These are phyloP conservation scores for Cosmia pyralina DNA, from an alignment of 2,888 invertebrate genomes.

Conservation along the genomic window DNA sequence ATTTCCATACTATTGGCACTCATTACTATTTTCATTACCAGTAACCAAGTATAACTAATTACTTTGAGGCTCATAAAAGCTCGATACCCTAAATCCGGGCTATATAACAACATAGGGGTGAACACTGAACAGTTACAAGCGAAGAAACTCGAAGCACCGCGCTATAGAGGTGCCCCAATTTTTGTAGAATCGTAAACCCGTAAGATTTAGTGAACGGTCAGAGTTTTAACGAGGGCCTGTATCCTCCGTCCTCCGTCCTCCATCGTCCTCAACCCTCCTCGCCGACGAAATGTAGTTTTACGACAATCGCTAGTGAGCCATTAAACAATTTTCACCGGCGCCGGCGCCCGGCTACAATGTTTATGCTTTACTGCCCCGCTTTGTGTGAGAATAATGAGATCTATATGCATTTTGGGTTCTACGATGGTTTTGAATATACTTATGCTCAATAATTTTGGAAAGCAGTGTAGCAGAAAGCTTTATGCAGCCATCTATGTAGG, in stretches of 20 bases:
- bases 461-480: neutral
- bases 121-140: conserved; percentile 44
- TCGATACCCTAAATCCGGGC: conserved; percentile 35
- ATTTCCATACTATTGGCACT: conserved; percentile 14
- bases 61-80: conserved; percentile 32
- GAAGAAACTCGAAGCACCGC: conserved; percentile 38
- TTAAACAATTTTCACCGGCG: conserved; percentile 75
- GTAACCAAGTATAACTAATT: conserved; percentile 35
- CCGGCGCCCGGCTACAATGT: conserved; percentile 72
- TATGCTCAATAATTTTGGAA: conserved; percentile 26
- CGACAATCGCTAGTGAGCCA: conserved; percentile 83
- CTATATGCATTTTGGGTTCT: conserved; percentile 41
- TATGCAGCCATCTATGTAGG: neutral
- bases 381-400: conserved; percentile 49
- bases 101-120: conserved; percentile 42
- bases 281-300: conserved; percentile 84
- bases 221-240: conserved; percentile 85
- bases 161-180: conserved; percentile 76
- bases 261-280: conserved; percentile 67
- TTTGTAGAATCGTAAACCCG: conserved; percentile 87
- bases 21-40: neutral
- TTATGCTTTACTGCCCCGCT: conserved; percentile 61
- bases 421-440: conserved; percentile 9
- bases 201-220: conserved; percentile 86
- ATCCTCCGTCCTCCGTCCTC: conserved; percentile 55